phyloP scores from a whole-genome alignment of 2,888 invertebrate genomes.

The Lordiphosa andalusiaca region DNA sequence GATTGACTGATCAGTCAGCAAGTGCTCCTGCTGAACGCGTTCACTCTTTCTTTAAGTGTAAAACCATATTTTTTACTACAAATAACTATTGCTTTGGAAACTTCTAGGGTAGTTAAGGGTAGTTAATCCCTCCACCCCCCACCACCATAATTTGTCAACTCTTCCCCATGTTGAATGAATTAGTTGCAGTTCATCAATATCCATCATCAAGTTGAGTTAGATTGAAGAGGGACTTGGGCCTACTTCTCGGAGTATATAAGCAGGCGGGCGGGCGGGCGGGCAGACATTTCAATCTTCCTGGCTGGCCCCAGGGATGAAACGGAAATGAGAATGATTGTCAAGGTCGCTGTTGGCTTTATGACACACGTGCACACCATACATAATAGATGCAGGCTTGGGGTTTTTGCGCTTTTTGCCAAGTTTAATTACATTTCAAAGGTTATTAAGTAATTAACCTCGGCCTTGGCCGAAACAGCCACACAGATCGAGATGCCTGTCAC shows the following conservation, averaged over 20 bases:
- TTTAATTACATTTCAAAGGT: conserved; percentile 55
- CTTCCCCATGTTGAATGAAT: conserved; percentile 24
- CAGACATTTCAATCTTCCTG: neutral
- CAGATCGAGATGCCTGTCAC: neutral
- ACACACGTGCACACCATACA: conserved; percentile 22
- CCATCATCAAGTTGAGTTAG: conserved; percentile 19
- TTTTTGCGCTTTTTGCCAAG: conserved; percentile 24
- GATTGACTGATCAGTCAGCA: no score
- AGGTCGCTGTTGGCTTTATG: conserved; percentile 18
- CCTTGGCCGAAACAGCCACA: conserved; percentile 20
- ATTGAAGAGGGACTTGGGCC: conserved; percentile 2
- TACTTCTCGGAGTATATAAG: neutral
- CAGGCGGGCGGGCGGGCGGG: no score
- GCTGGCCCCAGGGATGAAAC: neutral
- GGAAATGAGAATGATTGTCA: conserved; percentile 9
- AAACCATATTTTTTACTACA: no score
- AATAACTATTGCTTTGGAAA: no score
- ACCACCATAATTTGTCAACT: conserved; percentile 1
- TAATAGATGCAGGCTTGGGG: conserved; percentile 29
- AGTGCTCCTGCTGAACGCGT: no score
- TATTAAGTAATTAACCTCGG: conserved; percentile 60
- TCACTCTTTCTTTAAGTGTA: no score
- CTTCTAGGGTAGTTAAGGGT: neutral
- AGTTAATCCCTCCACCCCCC: no score
- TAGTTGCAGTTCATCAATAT: conserved; percentile 39